Conservation (phyloP, 2,113 vertebrate species). For the Pseudois nayaur region DNA sequence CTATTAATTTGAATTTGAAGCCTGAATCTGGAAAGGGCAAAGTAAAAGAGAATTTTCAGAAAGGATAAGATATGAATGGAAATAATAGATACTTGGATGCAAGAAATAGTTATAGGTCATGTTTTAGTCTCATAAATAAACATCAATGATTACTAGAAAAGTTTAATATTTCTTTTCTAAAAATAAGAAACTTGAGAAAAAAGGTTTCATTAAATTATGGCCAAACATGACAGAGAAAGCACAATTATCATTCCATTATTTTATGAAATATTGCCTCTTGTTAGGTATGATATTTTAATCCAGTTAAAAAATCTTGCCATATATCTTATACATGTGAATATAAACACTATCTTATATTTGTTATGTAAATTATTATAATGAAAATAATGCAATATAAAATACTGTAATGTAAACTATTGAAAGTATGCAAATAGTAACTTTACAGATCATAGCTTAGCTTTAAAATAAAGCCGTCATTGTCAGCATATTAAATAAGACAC, state of each 20-base stretch:
- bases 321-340: background rate
- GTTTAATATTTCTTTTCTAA: background rate
- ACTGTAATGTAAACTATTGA: background rate
- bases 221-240: background rate
- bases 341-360: background rate
- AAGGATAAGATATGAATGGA: background rate
- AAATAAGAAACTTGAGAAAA: background rate
- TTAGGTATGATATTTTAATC: background rate
- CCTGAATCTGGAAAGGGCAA: background rate
- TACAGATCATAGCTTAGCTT: background rate
- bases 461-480: background rate
- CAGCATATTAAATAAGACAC: background rate
- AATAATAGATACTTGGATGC: background rate
- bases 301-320: background rate
- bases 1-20: background rate
- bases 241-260: background rate
- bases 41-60: background rate
- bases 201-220: background rate
- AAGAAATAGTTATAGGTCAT: background rate
- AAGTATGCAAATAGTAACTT: background rate
- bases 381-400: background rate
- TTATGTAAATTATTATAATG: background rate
- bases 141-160: background rate
- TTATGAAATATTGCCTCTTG: background rate
- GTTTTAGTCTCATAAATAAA: background rate